Base-by-base conservation (phyloP, 1,140 invertebrate species). In the Pectinophora gossypiella region DNA sequence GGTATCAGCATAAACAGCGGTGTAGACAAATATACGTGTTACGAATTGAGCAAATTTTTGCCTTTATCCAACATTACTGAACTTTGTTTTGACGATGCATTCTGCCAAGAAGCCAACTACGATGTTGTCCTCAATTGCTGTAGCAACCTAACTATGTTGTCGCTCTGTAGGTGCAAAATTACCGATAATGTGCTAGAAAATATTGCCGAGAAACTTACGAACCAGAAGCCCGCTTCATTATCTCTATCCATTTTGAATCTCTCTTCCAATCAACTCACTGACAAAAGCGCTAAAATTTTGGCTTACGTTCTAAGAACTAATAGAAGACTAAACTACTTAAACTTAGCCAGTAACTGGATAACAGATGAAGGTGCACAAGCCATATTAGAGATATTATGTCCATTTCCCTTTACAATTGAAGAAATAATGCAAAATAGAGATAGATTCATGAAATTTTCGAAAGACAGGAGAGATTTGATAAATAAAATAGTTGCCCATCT, bases 11-110 rank as follows among this genome's bases (percentile, higher is more conserved):
- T 82, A 0, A 69, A 73, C 18, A 51, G 57, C 32, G 76, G 72
- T 6, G 38, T 72, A 2, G 48, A 64, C 48, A 42, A 47, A 19
- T 64, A 56, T 2, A 59, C 58, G 0, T 10, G 78, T 12, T 66
- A 82, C 47, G 78, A 76, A 56, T 61, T 82, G 6, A 51, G 42
- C 21, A 70, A 70, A 32, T 57, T 72, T 23, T 27, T 80, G 7
- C 62, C 58, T 3, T 21, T 19, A 1, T 73, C 66, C 0, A 45
- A 72, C 16, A 68, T 77, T 42, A 77, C 70, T 7, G 70, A 79
- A 19, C 19, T 36, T 2, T 16, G 10, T 40, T 18, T 40, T 13
- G 36, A 40, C 16, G 36, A 40, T 40, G 16, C 36, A 13, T 2
- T 1, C 16, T 12, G n/a, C 7, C 7, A 40, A 7, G 1, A 15